Evolutionary conservation across 2,888 invertebrate species (phyloP), one percentile per base, ranked within the genome.

Genomic region (Terebella lapidaria): DNA sequence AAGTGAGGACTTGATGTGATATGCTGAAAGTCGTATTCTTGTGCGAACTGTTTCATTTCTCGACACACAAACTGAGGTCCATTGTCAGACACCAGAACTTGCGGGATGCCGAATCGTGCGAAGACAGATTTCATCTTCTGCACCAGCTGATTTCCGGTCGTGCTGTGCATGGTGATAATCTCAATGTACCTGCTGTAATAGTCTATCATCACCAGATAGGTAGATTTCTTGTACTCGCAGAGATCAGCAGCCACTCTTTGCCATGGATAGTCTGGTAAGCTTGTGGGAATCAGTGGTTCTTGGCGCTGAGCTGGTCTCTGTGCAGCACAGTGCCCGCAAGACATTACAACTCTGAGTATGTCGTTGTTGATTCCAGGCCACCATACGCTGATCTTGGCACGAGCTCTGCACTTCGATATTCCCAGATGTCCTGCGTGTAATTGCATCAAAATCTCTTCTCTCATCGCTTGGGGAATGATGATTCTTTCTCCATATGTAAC

Each of bases 391-490:
- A 28, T n/a, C 18, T 28, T 29, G n/a, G 57, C 56, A 30, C 56
- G 20, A 5, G 56, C 51, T 27, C 42, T 22, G 27, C 51, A 51
- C 25, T 57, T 57, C 24, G n/a, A 30, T 2, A 56, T 30, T 2
- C 52, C 51, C 5, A 24, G 54, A 35, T 69, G 68, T 10, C 68
- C 67, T 3, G 62, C 57, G 46, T 67, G 67, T 3, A 69, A 56
- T n/a, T 26, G 28, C 20, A 57, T 46, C 26, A 67, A 46, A 2
- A 66, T 58, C 3, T 63, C 61, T 26, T 28, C 2, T 22, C 58
- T 30, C 54, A 65, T 20, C 2, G 42, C 4, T 27, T 51, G 3
- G 10, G 59, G 59, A 5, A 59, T 52, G 4, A 56, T 30, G 5
- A 59, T 46, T 22, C 47, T 22, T 10, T 18, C 3, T 18, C 55